phyloP scores from a whole-genome alignment of 1,140 invertebrate species.

The Meloidogyne floridensis region DNA sequence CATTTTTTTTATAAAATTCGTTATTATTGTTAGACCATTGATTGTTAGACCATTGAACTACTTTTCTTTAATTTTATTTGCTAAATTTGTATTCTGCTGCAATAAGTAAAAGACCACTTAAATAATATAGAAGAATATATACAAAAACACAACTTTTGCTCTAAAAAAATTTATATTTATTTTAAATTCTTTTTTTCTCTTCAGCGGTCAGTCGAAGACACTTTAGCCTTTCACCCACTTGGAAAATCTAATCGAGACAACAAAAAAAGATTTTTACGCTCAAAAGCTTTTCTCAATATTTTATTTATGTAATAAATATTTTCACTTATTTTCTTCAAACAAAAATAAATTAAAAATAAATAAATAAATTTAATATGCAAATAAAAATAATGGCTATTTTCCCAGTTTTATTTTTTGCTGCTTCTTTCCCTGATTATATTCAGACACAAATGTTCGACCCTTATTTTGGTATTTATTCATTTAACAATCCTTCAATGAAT shows the following conservation, averaged over 20 bases:
- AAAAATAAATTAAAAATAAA: neutral
- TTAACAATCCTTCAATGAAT: neutral
- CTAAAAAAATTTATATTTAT: neutral
- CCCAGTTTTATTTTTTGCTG: neutral
- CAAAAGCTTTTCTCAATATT: neutral
- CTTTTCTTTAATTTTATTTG: no score
- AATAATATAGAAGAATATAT: neutral
- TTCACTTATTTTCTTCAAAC: neutral
- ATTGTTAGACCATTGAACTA: no score
- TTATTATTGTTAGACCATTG: no score
- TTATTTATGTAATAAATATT: no score
- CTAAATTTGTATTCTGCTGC: neutral
- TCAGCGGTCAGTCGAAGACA: neutral
- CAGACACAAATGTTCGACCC: neutral
- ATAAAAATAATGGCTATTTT: neutral
- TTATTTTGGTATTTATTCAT: slow-evolving; percentile 1
- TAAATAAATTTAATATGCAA: neutral
- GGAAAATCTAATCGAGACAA: neutral
- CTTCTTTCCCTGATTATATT: neutral
- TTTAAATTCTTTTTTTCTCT: neutral
- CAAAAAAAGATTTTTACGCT: neutral
- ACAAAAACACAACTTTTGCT: neutral
- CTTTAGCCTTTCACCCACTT: neutral
- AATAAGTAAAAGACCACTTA: neutral
- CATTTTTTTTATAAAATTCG: no score